These are phyloP conservation scores for Melanotus villosus DNA, from an alignment of 2,888 invertebrate species.

Conservation along the genomic window DNA sequence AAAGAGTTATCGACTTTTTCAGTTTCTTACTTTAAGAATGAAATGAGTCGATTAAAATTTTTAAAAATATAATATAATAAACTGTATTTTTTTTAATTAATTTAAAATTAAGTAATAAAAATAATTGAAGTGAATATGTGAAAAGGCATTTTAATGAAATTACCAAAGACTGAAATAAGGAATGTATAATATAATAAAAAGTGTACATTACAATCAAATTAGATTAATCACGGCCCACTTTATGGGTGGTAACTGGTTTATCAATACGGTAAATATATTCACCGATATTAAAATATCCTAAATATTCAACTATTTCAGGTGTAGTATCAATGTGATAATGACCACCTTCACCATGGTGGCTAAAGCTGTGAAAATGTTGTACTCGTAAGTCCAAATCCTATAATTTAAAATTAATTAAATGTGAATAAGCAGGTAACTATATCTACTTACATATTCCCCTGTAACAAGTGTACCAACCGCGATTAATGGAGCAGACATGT, in stretches of 20 bases:
- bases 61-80: too few species aligned
- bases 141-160: too few species aligned
- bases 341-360: slow-evolving; percentile 87
- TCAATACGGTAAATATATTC: slow-evolving; percentile 82
- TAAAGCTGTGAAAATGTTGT: slow-evolving; percentile 97
- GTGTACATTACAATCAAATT: neutral
- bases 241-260: slow-evolving; percentile 76
- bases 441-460: slow-evolving; percentile 79
- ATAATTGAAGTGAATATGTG: too few species aligned
- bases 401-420: slow-evolving; percentile 51
- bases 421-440: neutral
- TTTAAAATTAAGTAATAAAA: too few species aligned
- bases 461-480: slow-evolving; percentile 91
- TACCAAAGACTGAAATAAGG: too few species aligned
- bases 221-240: slow-evolving; percentile 81
- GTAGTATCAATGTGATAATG: slow-evolving; percentile 98
- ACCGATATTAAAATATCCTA: slow-evolving; percentile 90
- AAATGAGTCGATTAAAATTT: too few species aligned
- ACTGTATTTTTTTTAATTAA: too few species aligned
- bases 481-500: slow-evolving; percentile 91
- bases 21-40: too few species aligned
- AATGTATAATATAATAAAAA: too few species aligned
- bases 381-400: slow-evolving; percentile 91
- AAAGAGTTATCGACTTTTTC: too few species aligned
- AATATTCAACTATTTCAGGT: slow-evolving; percentile 88